Evolutionary conservation across 2,797 vertebrate species (phyloP), one percentile per base, ranked within the genome.

Genomic region (Borostomias antarcticus): DNA sequence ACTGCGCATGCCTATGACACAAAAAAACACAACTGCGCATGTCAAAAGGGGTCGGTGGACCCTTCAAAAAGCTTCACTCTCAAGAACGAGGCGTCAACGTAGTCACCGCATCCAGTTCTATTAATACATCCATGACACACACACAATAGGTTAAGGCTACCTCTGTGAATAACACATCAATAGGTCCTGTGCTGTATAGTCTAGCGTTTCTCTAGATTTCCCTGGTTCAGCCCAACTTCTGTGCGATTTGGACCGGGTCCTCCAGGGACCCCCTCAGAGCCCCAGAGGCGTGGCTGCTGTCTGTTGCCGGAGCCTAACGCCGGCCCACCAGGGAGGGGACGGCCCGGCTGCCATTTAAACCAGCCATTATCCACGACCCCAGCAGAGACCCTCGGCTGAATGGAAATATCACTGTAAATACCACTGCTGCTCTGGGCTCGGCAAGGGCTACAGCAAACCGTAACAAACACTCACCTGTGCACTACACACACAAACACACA

Each of bases 301-400:
- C 58, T 61, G 26, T 4, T 3, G 0, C 26, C 72, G 76, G 70
- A n/a, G 1, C 28, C 69, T 79, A 33, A 45, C 56, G 47, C 3
- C 57, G 7, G 0, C 56, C 62, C 70, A 4, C 77, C 61, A 26
- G 80, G 73, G 77, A 83, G 71, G n/a, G 65, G 56, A 75, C 66
- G 35, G 40, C 1, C 60, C 80, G 71, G 66, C 67, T 88, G 85
- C 79, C 85, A 86, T 89, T 90, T 89, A 81, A 61, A 84, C 81
- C 74, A 80, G 80, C 83, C 84, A 77, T 88, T 86, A 88, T 82
- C 80, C 54, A 1, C 54, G 64, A 81, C 79, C 78, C 73, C 56
- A 50, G 35, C 61, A 10, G 45, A 69, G 70, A 83, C 68, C 75
- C 75, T 58, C 52, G 80, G 76, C 74, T 68, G 52, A 32, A n/a